These are phyloP conservation scores for Hippocampus guttulatus DNA, from an alignment of 2,113 vertebrate species.

Conservation along the genomic window DNA sequence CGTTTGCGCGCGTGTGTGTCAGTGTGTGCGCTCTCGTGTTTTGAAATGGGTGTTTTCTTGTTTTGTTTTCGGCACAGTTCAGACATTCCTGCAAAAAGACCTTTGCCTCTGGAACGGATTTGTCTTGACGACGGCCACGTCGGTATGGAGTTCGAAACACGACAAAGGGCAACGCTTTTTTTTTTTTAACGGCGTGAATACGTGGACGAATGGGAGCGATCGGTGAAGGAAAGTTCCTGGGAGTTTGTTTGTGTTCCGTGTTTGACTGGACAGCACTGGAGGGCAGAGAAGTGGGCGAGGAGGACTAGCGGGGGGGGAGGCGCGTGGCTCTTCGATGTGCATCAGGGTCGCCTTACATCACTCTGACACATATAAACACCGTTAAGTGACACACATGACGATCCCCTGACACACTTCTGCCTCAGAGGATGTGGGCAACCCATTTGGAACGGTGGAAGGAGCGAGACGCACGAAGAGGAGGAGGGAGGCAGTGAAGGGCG, in stretches of 20 bases:
- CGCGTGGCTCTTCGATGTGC: slow-evolving; percentile 48
- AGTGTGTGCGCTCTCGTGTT: slow-evolving; percentile 33
- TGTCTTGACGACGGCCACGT: slow-evolving; percentile 19
- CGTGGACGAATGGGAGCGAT: slow-evolving; percentile 13
- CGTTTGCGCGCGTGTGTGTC: slow-evolving; percentile 20
- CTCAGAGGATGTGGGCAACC: slow-evolving; percentile 58
- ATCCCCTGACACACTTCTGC: slow-evolving; percentile 59
- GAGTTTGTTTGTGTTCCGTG: slow-evolving; percentile 43
- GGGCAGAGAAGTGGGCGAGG: slow-evolving; percentile 29
- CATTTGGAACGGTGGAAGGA: slow-evolving; percentile 30
- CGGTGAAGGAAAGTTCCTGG: slow-evolving; percentile 21
- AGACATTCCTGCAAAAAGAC: slow-evolving; percentile 47
- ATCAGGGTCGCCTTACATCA: slow-evolving; percentile 51
- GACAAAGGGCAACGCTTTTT: not conserved
- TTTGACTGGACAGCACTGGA: slow-evolving; percentile 40
- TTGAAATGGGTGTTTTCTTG: slow-evolving; percentile 59
- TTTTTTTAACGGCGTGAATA: not conserved
- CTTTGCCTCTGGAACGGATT: slow-evolving; percentile 32
- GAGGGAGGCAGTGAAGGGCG: not conserved
- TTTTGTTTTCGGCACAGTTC: slow-evolving; percentile 53
- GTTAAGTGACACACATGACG: slow-evolving; percentile 41
- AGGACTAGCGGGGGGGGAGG: slow-evolving; percentile 6
- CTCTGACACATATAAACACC: slow-evolving; percentile 41
- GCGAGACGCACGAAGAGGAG: not conserved
- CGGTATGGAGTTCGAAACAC: not conserved